phyloP scores from a whole-genome alignment of 2,113 vertebrate species.

The Hippocampus mohnikei region DNA sequence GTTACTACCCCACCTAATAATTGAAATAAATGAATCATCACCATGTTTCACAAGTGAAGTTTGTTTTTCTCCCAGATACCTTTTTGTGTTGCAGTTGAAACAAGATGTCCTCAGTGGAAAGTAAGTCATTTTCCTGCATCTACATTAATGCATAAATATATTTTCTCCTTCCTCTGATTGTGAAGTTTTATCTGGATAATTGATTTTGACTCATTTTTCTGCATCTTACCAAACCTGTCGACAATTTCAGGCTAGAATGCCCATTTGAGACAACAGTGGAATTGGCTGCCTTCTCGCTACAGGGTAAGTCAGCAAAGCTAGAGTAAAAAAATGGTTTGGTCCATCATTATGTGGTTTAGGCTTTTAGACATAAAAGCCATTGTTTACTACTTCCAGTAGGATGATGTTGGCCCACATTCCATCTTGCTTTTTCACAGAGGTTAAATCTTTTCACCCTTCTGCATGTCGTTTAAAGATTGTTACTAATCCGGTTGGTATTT shows the following conservation, averaged over 20 bases:
- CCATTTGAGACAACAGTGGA: conserved; percentile 90
- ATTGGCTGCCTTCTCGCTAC: conserved; percentile 87
- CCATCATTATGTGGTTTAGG: background rate
- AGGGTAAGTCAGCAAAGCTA: conserved; percentile 83
- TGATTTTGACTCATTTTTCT: background rate
- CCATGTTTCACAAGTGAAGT: background rate
- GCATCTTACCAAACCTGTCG: conserved; percentile 4
- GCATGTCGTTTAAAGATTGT: background rate
- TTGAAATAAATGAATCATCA: background rate
- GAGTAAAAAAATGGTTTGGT: background rate
- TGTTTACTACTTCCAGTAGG: background rate
- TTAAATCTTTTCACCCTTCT: conserved; percentile 9
- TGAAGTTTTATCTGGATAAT: background rate
- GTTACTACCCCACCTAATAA: background rate
- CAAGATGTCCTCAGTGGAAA: conserved; percentile 96
- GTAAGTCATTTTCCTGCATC: conserved; percentile 72
- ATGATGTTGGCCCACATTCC: background rate
- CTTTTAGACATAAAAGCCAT: background rate
- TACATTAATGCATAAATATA: too few relatives aligned
- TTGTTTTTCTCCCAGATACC: conserved; percentile 76
- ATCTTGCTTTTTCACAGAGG: background rate
- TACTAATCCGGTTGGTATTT: background rate
- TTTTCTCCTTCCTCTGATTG: background rate
- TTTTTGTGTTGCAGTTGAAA: conserved; percentile 96
- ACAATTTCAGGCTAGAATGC: conserved; percentile 83